Evolutionary conservation across 2,797 vertebrate genomes (phyloP).

Genomic region (Cygnus olor): DNA sequence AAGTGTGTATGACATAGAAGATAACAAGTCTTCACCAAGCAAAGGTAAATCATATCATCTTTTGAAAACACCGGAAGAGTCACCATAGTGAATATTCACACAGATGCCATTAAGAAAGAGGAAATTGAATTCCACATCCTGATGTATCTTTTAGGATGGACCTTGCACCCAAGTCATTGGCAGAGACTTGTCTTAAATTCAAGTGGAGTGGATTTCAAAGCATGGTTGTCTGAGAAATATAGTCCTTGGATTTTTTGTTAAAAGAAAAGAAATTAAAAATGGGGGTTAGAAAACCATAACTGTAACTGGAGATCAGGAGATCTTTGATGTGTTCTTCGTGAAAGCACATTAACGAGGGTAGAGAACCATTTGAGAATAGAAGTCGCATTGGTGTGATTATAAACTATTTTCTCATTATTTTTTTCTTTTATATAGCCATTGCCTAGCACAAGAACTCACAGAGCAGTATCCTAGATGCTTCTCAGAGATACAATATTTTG

Average conservation of each 20-base stretch:
- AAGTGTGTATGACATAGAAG: conserved; percentile 76
- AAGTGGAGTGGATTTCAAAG: not conserved
- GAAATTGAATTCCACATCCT: not conserved
- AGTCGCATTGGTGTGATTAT: not conserved
- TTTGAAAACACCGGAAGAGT: not conserved
- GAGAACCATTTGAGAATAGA: not conserved
- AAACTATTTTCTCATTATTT: not conserved
- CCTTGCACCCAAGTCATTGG: not conserved
- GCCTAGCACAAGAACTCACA: not conserved
- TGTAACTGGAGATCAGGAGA: not conserved
- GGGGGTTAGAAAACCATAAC: not conserved
- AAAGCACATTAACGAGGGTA: not conserved
- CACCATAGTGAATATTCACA: not conserved
- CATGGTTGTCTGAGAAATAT: not conserved
- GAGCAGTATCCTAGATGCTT: not conserved
- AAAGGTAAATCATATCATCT: conserved; percentile 35
- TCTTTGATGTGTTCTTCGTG: not conserved
- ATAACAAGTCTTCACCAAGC: not conserved
- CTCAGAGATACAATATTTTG: not conserved
- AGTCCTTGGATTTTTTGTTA: not conserved
- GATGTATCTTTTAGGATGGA: not conserved
- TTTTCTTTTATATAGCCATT: not conserved
- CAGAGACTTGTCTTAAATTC: not conserved
- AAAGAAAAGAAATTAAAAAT: not conserved
- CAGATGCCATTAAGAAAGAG: not conserved